Percentiles rank a stretch among this genome's conserved stretches.
Evolutionary conservation across 1,140 invertebrate species (phyloP).

Genomic region (Eriosoma lanigerum): DNA sequence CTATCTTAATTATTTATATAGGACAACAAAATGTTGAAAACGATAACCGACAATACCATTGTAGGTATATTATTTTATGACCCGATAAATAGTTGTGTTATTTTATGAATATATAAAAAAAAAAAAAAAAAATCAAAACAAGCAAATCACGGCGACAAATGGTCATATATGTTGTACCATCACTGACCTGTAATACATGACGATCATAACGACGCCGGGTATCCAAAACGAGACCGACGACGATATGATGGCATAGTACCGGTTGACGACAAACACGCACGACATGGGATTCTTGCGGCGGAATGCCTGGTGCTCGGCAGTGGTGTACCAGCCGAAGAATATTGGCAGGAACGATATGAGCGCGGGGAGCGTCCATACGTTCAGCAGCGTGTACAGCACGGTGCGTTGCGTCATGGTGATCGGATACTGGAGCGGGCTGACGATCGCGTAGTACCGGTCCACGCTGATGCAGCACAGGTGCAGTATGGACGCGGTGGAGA

Average conservation of each 20-base stretch:
- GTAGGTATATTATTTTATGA: too few relatives aligned
- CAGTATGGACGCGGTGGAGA: constrained; percentile 90
- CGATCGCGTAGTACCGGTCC: constrained; percentile 79
- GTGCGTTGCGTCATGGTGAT: constrained; percentile 81
- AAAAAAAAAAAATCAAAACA: too few relatives aligned
- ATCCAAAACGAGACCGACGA: constrained; percentile 94
- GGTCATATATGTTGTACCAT: too few relatives aligned
- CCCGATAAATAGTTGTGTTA: too few relatives aligned
- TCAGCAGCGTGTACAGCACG: constrained; percentile 78
- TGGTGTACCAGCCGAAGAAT: constrained; percentile 90
- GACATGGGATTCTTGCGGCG: constrained; percentile 71
- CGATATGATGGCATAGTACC: constrained; percentile 84
- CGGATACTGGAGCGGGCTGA: constrained; percentile 84
- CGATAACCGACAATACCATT: too few relatives aligned
- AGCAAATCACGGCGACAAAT: too few relatives aligned
- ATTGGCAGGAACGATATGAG: constrained; percentile 95
- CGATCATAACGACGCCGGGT: constrained; percentile 89
- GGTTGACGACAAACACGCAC: constrained; percentile 86
- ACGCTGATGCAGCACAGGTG: constrained; percentile 94
- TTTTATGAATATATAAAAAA: too few relatives aligned
- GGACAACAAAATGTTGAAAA: too few relatives aligned
- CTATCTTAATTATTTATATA: too few relatives aligned
- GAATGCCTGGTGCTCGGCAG: constrained; percentile 70
- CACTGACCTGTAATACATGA: constrained; percentile 74
- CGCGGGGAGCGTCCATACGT: constrained; percentile 88